Base-by-base conservation (phyloP, 2,113 vertebrate species). In the Micronisus gabar region DNA sequence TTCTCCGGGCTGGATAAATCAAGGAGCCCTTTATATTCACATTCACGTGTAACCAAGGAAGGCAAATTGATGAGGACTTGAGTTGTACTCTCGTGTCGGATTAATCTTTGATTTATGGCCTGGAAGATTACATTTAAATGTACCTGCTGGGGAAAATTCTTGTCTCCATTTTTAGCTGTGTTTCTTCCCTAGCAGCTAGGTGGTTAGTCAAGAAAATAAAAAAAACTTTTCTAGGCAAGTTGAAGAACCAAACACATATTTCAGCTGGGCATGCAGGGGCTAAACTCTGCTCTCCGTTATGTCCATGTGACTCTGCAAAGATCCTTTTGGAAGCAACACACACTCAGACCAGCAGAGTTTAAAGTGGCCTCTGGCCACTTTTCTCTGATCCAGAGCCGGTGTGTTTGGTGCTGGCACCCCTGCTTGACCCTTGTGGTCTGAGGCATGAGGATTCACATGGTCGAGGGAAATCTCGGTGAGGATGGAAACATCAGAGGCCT, bases 101-200 rank as follows among this genome's bases (percentile, higher is more conserved):
- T 92, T 82, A 86, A 82, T 68, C 43, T 52, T 81, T 89, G 91
- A 97, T 96, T 97, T 93, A 93, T 81, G 82, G 87, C 72, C 73
- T 23, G 58, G 65, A 30, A 85, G 88, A 59, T 91, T 67, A 26
- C 50, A 88, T 59, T 90, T 58, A 70, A 80, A 87, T 20, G 74
- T 41, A 82, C 58, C 92, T 75, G 72, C 36, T 86, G 70, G 18
- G 70, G 92, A 61, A 91, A 80, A 76, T 29, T 20, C 50, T 80
- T 55, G 55, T 27, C 82, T 96, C 81, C 14, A 3, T 84, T 95
- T 70, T 62, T 13, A 91, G 86, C 86, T 10, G 3, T 29, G 20
- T 34, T 90, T 56, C 50, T 67, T 56, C 55, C 58, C 75, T 78
- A 62, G 45, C 45, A 63, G 71, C 23, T 2, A 38, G 32, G 67